These are phyloP conservation scores for Drosophila triauraria DNA, from an alignment of 1,140 invertebrate genomes.

Conservation along the genomic window DNA sequence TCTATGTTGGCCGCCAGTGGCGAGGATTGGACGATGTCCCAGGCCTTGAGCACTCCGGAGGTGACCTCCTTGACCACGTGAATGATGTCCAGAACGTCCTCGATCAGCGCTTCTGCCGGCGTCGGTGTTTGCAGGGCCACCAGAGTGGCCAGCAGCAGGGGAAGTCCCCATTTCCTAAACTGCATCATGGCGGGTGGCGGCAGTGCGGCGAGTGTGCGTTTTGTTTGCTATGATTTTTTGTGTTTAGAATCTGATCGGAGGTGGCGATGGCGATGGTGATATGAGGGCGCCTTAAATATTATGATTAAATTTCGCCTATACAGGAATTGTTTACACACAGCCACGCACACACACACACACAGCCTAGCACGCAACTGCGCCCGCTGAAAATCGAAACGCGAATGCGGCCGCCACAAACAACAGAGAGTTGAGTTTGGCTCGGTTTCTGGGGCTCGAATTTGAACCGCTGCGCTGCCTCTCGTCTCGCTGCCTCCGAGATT, in stretches of 20 bases:
- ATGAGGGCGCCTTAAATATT: constrained; percentile 13
- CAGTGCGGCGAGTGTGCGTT: constrained; percentile 13
- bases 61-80: constrained; percentile 87
- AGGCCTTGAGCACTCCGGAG: constrained; percentile 87
- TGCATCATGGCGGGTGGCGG: constrained; percentile 8
- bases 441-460: constrained; percentile 17
- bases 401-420: constrained; percentile 49
- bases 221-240: constrained; percentile 2
- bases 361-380: constrained; percentile 47
- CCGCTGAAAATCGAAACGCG: constrained; percentile 60
- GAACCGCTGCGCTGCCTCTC: constrained; percentile 15
- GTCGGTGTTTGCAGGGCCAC: constrained; percentile 40
- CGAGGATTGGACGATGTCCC: constrained; percentile 87
- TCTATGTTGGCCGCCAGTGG: constrained; percentile 86
- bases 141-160: constrained; percentile 16
- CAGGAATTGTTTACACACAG: constrained; percentile 15
- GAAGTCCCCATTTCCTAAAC: constrained; percentile 34
- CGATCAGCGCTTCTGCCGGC: constrained; percentile 84
- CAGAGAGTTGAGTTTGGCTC: constrained; percentile 37
- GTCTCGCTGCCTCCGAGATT: constrained; percentile 26
- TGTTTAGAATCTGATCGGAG: constrained; percentile 12
- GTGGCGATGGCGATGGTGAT: constrained; percentile 7
- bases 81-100: constrained; percentile 88
- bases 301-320: constrained; percentile 29
- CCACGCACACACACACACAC: constrained; percentile 15